Evolutionary conservation across 2,113 vertebrate genomes (phyloP).

Genomic region (Brachionichthys hirsutus): DNA sequence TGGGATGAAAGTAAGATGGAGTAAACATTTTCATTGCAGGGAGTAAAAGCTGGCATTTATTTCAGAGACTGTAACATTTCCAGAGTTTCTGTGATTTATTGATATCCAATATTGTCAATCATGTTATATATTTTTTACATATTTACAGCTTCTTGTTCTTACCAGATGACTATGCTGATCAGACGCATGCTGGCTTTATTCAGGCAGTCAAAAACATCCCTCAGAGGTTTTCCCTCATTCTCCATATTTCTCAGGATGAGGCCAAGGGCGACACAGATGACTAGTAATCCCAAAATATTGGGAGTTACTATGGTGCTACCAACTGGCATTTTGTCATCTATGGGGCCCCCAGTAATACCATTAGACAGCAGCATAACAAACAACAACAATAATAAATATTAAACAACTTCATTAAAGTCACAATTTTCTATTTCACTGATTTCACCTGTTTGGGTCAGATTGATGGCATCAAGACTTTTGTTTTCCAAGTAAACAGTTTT

Average conservation of each 20-base stretch:
- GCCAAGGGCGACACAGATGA: constrained; percentile 85
- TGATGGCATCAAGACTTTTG: neutral
- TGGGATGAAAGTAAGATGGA: constrained; percentile 73
- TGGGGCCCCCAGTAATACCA: constrained; percentile 2
- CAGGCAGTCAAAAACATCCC: constrained; percentile 88
- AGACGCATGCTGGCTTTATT: constrained; percentile 89
- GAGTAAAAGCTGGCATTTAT: constrained; percentile 26
- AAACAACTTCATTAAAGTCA: neutral
- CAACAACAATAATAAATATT: neutral
- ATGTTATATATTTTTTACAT: no score
- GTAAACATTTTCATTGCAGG: neutral
- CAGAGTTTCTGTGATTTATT: no score
- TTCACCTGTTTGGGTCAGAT: constrained; percentile 7
- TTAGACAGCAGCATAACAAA: constrained; percentile 14
- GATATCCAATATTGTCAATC: no score
- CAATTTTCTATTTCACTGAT: neutral
- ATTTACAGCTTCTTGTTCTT: constrained; percentile 78
- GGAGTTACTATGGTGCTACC: constrained; percentile 83
- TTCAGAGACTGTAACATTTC: neutral
- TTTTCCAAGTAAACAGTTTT: constrained; percentile 78
- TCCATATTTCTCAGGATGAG: constrained; percentile 87
- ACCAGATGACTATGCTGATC: constrained; percentile 59
- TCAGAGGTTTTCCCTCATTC: constrained; percentile 80
- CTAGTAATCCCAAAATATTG: constrained; percentile 85
- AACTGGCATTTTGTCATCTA: constrained; percentile 52